Evolutionary conservation across 2,797 vertebrate species (phyloP).

Genomic region (Xenops minutus): DNA sequence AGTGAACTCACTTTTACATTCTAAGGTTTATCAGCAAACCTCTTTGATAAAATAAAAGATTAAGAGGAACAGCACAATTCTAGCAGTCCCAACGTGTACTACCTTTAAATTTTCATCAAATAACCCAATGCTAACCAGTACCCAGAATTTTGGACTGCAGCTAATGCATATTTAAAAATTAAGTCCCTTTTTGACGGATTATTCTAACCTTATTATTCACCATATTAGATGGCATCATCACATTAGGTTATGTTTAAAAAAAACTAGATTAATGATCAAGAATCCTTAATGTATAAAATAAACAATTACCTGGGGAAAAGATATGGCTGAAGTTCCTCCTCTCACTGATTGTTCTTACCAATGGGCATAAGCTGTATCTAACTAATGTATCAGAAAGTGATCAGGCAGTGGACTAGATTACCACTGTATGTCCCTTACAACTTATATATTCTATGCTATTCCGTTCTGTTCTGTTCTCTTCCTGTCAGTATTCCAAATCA

Average conservation of each 20-base stretch:
- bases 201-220: neutral
- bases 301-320: neutral
- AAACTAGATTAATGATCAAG: neutral
- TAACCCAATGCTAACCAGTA: neutral
- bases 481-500: neutral
- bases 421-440: neutral
- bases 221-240: neutral
- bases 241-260: neutral
- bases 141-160: neutral
- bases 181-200: neutral
- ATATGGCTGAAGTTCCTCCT: neutral
- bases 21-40: neutral
- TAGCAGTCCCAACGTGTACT: neutral
- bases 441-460: neutral
- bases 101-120: neutral
- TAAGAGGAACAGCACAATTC: neutral
- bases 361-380: neutral
- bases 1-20: neutral
- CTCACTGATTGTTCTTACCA: accelerated
- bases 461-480: neutral
- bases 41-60: neutral
- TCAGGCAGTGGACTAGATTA: neutral
- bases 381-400: neutral
- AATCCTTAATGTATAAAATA: neutral
- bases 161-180: neutral